Base-by-base conservation (phyloP, 2,797 vertebrate species). In the Alca torda region DNA sequence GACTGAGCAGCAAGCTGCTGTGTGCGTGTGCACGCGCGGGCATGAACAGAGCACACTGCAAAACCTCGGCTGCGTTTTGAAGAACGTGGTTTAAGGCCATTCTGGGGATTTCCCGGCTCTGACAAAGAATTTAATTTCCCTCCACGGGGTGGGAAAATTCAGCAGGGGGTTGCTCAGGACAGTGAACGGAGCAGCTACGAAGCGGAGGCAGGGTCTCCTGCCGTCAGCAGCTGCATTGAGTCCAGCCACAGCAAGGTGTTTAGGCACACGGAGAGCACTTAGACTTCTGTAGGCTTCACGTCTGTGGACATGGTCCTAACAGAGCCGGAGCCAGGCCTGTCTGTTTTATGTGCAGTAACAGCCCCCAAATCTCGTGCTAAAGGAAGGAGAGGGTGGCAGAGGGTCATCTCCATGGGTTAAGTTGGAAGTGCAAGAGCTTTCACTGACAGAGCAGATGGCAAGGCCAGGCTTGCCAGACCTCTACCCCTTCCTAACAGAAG, bases 51-150 rank as follows among this genome's bases (percentile, higher is more conserved):
- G 64, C 45, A 14, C 50, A 5, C 82, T 70, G 93, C 64, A 21
- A 35, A 82, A 74, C 33, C 75, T 93, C 24, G 46, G 43, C 64
- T 35, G 53, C 2, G 0, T 31, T 64, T 70, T 82, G 74, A 31
- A 94, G 46, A 96, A 80, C 21, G 3, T 75, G 91, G 56, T 94
- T 96, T 80, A 72, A 89, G 95, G 91, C 90, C 89, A 85, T 95
- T 37, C 82, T 35, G 95, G 96, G 94, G 84, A 96, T 87, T 96
- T 96, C 95, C 95, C 84, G 6, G 72, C 57, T 81, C 93, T 67
- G 64, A 91, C 48, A 89, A 67, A 93, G 64, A 87, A 77, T 54
- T 91, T 95, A 85, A 81, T 96, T 96, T 93, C 75, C 65, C 75
- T 95, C 72, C 3, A 4, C 11, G 10, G 41, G 68, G 65, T 84